These are phyloP conservation scores for Margaritifera margaritifera DNA, from an alignment of 2,888 invertebrate genomes.

Conservation along the genomic window DNA sequence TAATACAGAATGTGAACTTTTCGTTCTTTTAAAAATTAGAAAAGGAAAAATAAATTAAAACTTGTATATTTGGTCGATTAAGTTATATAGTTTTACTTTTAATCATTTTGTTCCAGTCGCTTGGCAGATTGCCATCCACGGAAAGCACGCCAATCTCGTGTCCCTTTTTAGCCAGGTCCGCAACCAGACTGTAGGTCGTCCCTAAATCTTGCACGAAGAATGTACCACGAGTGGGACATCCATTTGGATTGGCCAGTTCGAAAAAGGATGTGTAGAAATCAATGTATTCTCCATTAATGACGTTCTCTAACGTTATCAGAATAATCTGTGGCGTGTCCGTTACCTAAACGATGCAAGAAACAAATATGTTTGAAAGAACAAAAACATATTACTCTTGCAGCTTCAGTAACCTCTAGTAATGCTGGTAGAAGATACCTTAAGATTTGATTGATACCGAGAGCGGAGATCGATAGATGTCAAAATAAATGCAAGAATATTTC, in stretches of 20 bases:
- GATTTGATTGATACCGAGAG: fast-evolving
- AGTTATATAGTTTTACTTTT: constrained; percentile 31
- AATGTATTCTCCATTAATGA: constrained; percentile 34
- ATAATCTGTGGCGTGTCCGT: constrained; percentile 51
- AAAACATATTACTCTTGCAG: no score
- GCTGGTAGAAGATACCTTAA: no score
- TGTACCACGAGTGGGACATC: constrained; percentile 44
- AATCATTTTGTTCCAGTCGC: constrained; percentile 33
- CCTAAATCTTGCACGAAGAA: constrained; percentile 44
- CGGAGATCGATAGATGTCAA: no score
- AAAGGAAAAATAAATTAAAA: no score
- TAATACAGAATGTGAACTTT: no score
- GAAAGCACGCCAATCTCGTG: constrained; percentile 53
- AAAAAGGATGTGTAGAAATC: constrained; percentile 28
- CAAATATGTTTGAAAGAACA: not conserved
- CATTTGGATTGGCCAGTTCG: constrained; percentile 46
- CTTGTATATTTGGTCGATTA: no score
- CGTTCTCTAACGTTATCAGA: constrained; percentile 45
- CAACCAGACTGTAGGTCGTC: constrained; percentile 39
- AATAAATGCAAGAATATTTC: no score
- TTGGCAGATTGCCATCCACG: constrained; percentile 39
- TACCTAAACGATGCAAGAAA: constrained; percentile 7
- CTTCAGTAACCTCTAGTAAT: no score
- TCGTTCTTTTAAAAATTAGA: no score
- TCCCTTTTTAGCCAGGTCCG: constrained; percentile 31